Evolutionary conservation across 2,797 vertebrate genomes (phyloP).

Genomic region (Halcyon leucocephala): DNA sequence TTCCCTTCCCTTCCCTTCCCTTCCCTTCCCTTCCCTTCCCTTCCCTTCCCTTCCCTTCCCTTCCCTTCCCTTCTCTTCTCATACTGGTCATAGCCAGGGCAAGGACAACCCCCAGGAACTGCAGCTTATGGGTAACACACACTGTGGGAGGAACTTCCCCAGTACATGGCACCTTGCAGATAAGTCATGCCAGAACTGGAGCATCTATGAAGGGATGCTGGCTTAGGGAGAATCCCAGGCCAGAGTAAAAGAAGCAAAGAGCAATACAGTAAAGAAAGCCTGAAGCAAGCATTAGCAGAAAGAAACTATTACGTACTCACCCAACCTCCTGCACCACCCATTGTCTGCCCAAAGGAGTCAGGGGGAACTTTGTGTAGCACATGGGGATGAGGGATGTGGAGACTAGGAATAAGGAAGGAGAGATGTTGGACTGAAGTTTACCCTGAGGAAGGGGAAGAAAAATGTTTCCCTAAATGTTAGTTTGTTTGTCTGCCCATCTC

Average conservation of each 20-base stretch:
- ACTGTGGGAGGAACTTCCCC: background rate
- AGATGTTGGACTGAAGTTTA: background rate
- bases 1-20: too few relatives aligned
- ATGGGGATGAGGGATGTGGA: background rate
- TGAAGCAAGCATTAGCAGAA: background rate
- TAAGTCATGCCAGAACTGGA: background rate
- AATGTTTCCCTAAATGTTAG: background rate
- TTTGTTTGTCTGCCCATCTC: background rate
- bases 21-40: too few relatives aligned
- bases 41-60: too few relatives aligned
- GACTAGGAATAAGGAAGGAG: background rate
- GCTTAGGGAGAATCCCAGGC: background rate
- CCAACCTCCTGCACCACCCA: background rate
- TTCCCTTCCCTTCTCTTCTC: too few relatives aligned
- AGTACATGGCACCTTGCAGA: background rate
- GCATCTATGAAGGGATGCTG: background rate
- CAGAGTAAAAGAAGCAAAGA: background rate
- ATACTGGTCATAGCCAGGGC: too few relatives aligned
- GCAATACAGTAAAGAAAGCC: background rate
- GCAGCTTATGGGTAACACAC: background rate
- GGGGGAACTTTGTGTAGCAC: background rate
- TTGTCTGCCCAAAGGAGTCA: background rate
- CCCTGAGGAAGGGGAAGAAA: background rate
- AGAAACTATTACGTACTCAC: background rate
- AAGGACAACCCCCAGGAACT: background rate